phyloP scores from a whole-genome alignment of 1,140 invertebrate species.

The Macrobrachium nipponense region DNA sequence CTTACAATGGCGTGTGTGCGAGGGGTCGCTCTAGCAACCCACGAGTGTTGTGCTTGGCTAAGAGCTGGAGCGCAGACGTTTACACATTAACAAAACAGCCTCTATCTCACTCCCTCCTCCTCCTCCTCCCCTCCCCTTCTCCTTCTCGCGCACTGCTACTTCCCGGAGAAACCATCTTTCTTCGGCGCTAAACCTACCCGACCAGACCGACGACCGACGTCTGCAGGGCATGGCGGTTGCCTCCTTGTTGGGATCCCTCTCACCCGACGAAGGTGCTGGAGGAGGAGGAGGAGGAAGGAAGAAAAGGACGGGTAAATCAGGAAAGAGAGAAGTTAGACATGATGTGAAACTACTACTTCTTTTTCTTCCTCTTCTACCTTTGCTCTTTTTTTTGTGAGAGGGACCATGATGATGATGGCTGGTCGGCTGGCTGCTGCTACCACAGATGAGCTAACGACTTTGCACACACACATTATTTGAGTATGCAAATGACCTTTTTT shows the following conservation, averaged over 20 bases:
- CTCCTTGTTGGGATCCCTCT: not conserved
- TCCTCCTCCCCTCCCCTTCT: not conserved
- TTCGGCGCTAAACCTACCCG: not conserved
- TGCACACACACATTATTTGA: conserved; percentile 35
- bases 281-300: not conserved
- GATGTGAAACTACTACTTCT: too few relatives aligned
- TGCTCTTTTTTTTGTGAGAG: too few relatives aligned
- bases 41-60: conserved; percentile 47
- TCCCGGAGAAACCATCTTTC: too few relatives aligned
- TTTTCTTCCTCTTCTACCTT: too few relatives aligned
- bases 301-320: not conserved
- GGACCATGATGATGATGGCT: not conserved
- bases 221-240: not conserved
- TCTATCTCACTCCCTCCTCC: not conserved
- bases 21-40: conserved; percentile 36
- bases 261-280: not conserved
- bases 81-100: conserved; percentile 55
- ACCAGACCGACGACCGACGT: conserved; percentile 4
- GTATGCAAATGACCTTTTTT: conserved; percentile 46
- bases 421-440: not conserved
- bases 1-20: conserved; percentile 60
- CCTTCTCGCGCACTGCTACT: too few relatives aligned
- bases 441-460: not conserved
- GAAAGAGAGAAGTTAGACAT: not conserved
- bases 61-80: conserved; percentile 45